Evolutionary conservation across 2,113 vertebrate genomes (phyloP), one percentile per base, ranked within the genome.

Genomic region (Tauraco erythrolophus): DNA sequence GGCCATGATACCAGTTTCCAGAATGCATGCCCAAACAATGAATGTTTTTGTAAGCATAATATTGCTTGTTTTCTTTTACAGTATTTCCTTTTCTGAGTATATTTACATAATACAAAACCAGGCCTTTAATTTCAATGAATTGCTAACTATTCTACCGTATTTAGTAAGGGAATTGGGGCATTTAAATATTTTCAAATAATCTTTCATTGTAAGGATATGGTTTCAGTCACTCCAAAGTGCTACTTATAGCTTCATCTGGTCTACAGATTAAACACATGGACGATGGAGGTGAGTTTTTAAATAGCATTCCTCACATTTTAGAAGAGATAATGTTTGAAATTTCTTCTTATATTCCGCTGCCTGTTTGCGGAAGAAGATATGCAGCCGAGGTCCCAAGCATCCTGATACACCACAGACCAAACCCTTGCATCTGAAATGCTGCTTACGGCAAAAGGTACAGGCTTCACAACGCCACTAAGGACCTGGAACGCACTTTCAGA

Each of bases 71-170:
- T 79, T 84, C 51, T 79, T 95, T 69, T 35, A 54, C 4, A 83
- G n/a, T 28, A 86, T 80, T 88, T 92, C 75, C 46, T 92, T 80
- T 83, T 46, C 68, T 60, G 62, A 92, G 51, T 74, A 22, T 46
- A 93, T 94, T 96, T 93, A 84, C 90, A 75, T 90, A 93, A 51
- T 8, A 86, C 46, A 88, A 92, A 94, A 93, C 88, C 56, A 93
- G 79, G 62, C 31, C 25, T 27, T 69, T 61, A 35, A 93, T 86
- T 84, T 92, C 50, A 70, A 50, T 50, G 85, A 83, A 74, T 5
- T 83, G 50, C 68, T 83, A 92, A 61, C 30, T 51, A n/a, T 80
- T 80, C 51, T 93, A 77, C 75, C 1, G 0, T 22, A 79, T 77
- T 93, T 82, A 95, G 14, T 77, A 96, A 96, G 21, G 15, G 76